Percentiles rank a stretch among this genome's conserved stretches.
Conservation (phyloP, 2,113 vertebrate genomes). For the Butorides virescens region DNA sequence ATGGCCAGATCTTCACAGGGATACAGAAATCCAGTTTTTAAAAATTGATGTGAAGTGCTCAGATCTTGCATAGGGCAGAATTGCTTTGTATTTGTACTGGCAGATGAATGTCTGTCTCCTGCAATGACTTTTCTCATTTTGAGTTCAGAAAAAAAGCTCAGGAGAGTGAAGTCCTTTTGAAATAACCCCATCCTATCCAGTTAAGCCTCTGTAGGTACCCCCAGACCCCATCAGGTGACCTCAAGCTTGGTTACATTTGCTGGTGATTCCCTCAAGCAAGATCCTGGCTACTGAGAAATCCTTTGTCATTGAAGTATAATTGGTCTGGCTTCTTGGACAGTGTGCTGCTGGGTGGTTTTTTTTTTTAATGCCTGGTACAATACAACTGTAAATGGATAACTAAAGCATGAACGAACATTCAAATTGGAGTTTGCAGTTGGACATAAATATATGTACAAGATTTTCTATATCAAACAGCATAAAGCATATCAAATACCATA, state of each 20-base stretch:
- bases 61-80: neutral
- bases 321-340: neutral
- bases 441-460: neutral
- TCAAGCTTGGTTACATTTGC: neutral
- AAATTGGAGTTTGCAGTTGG: neutral
- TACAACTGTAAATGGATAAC: neutral
- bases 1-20: neutral
- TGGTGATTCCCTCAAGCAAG: neutral
- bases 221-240: neutral
- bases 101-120: neutral
- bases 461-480: neutral
- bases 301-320: neutral
- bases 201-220: neutral
- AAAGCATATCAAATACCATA: neutral
- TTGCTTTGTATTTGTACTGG: neutral
- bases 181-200: neutral
- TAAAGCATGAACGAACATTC: neutral
- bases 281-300: neutral
- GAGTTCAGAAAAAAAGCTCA: neutral
- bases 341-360: neutral
- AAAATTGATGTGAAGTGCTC: neutral
- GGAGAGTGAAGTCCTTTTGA: neutral
- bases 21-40: neutral
- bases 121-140: neutral
- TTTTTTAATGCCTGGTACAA: neutral